A percentile compares a stretch with the other conserved stretches of the same genome.
Evolutionary conservation across 2,797 vertebrate genomes (phyloP).

Genomic region (Furcifer pardalis): DNA sequence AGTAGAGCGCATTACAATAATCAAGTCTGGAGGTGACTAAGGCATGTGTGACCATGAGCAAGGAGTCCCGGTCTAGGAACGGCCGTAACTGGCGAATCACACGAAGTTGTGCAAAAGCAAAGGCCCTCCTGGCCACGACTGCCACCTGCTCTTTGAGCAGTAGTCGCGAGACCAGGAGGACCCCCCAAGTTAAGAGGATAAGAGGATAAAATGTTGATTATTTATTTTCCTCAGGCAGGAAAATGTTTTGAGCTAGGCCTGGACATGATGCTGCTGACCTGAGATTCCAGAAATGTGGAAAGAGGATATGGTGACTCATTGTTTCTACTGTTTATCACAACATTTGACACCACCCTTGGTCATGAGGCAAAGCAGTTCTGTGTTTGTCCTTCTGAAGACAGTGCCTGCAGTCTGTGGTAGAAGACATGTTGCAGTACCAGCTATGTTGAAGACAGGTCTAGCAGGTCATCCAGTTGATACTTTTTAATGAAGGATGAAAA

Average conservation of each 20-base stretch:
- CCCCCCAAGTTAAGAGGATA: too few relatives aligned
- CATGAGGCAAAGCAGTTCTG: not conserved
- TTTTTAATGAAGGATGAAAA: not conserved
- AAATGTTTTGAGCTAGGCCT: not conserved
- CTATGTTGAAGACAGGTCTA: too few relatives aligned
- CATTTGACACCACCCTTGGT: not conserved
- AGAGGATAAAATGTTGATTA: not conserved
- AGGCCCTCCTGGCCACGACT: too few relatives aligned
- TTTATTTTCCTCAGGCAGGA: not conserved
- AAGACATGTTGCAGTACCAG: not conserved
- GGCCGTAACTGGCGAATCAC: too few relatives aligned
- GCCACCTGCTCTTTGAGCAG: too few relatives aligned
- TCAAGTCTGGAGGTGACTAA: too few relatives aligned
- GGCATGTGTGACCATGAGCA: too few relatives aligned
- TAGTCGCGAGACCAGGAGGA: too few relatives aligned
- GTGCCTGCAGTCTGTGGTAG: not conserved
- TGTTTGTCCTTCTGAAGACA: not conserved
- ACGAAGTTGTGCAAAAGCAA: too few relatives aligned
- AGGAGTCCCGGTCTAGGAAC: too few relatives aligned
- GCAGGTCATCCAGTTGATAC: not conserved
- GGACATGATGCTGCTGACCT: not conserved
- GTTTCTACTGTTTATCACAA: not conserved
- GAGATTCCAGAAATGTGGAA: constrained; percentile 18
- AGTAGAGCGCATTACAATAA: too few relatives aligned
- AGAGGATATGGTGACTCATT: constrained; percentile 3